These are phyloP conservation scores for Cirrhinus molitorella DNA, from an alignment of 2,797 vertebrate species.

Conservation along the genomic window DNA sequence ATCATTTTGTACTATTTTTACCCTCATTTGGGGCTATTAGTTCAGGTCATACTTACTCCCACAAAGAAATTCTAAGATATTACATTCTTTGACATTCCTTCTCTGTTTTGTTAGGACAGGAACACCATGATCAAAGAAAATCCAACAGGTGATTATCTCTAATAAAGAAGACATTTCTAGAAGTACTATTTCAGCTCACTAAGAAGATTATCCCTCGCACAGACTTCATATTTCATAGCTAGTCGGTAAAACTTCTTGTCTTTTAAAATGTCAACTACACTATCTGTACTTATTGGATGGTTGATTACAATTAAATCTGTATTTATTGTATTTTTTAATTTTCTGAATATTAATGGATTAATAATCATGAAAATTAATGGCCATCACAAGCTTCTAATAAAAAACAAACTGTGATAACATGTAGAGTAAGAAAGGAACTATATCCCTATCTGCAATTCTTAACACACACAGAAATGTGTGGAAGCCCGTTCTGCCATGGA, in stretches of 20 bases:
- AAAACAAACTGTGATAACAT: too few species aligned
- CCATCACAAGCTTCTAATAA: neutral
- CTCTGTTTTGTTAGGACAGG: slow-evolving; percentile 22
- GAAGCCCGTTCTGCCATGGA: too few species aligned
- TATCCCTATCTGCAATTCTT: neutral
- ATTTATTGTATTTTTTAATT: neutral
- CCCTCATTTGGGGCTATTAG: neutral
- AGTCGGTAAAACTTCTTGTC: slow-evolving; percentile 9
- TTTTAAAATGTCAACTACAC: neutral
- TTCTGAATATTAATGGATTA: neutral
- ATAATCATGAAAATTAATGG: neutral
- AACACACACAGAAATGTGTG: neutral
- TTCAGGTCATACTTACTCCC: neutral
- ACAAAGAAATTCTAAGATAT: slow-evolving; percentile 20
- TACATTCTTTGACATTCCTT: slow-evolving; percentile 31
- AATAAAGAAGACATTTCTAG: slow-evolving; percentile 45
- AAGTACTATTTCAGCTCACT: slow-evolving; percentile 44
- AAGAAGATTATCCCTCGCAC: slow-evolving; percentile 58
- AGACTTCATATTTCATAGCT: slow-evolving; percentile 26
- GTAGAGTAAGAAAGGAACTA: neutral
- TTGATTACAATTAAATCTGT: neutral
- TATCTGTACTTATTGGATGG: neutral
- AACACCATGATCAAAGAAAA: slow-evolving; percentile 62
- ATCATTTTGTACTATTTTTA: slow-evolving; percentile 1
- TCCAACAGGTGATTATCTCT: slow-evolving; percentile 42